These are phyloP conservation scores for Paradisaea rubra DNA, from an alignment of 2,113 vertebrate genomes.

Conservation along the genomic window DNA sequence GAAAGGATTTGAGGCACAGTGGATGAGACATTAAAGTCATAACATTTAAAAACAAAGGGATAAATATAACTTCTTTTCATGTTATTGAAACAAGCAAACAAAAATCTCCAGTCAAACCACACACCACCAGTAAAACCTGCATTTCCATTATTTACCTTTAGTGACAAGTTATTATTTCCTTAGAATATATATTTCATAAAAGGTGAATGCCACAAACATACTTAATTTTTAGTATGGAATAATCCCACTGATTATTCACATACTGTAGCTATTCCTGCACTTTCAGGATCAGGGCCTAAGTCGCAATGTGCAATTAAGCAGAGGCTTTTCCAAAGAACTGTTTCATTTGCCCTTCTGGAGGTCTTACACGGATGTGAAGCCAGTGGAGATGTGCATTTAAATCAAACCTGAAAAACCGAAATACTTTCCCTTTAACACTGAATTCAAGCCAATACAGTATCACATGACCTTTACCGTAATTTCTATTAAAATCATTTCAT, in stretches of 20 bases:
- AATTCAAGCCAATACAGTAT: constrained; percentile 65
- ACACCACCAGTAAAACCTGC: not conserved
- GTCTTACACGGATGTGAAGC: not conserved
- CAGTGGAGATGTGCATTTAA: constrained; percentile 23
- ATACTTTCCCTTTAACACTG: constrained; percentile 76
- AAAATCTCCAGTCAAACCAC: not conserved
- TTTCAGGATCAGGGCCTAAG: constrained; percentile 14
- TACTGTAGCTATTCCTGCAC: not conserved
- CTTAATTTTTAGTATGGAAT: not conserved
- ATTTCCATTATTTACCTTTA: not conserved
- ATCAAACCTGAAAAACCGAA: constrained; percentile 43
- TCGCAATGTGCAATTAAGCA: constrained; percentile 20
- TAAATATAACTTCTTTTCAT: not conserved
- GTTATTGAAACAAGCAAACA: not conserved
- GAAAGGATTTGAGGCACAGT: not conserved
- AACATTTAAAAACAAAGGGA: not conserved
- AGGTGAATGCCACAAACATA: not conserved
- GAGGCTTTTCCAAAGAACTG: constrained; percentile 7
- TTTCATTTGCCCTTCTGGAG: constrained; percentile 10
- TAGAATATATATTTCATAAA: not conserved
- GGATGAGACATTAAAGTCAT: constrained; percentile 14
- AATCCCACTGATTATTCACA: not conserved
- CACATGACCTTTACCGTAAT: constrained; percentile 82
- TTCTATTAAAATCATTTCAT: constrained; percentile 83
- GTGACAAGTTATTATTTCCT: not conserved